Conservation (phyloP, 1,140 invertebrate species). For the Bradysia coprophila region DNA sequence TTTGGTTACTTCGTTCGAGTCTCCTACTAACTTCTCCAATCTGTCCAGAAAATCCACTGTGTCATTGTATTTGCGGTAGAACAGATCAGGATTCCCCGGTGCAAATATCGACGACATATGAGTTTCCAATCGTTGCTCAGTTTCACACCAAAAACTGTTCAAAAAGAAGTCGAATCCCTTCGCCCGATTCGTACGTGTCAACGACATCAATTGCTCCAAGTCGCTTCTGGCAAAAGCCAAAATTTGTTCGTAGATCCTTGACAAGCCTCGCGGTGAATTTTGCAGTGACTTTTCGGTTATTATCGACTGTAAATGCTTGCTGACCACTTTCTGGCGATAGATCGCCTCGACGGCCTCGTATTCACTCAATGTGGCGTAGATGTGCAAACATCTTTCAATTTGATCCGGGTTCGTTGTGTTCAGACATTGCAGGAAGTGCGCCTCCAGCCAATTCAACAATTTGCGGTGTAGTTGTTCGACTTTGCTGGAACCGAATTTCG, state of each 20-base stretch:
- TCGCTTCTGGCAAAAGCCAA: slow-evolving; percentile 48
- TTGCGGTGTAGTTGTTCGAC: slow-evolving; percentile 31
- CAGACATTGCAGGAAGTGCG: slow-evolving; percentile 38
- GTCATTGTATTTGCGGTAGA: slow-evolving; percentile 64
- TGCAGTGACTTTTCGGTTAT: slow-evolving; percentile 57
- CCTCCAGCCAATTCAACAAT: slow-evolving; percentile 34
- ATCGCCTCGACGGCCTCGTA: slow-evolving; percentile 49
- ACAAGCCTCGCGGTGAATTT: slow-evolving; percentile 46
- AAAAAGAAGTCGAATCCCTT: slow-evolving; percentile 72
- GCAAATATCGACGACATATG: slow-evolving; percentile 70
- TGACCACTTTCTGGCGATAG: slow-evolving; percentile 49
- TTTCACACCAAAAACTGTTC: slow-evolving; percentile 77
- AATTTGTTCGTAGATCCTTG: slow-evolving; percentile 54
- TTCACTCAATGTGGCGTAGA: slow-evolving; percentile 45
- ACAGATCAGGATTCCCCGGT: slow-evolving; percentile 75
- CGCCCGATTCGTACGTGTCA: slow-evolving; percentile 41
- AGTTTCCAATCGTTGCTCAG: slow-evolving; percentile 55
- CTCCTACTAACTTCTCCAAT: slow-evolving; percentile 48
- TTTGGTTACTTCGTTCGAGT: slow-evolving; percentile 27
- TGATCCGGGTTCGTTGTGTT: slow-evolving; percentile 30
- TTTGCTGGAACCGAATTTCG: slow-evolving; percentile 23
- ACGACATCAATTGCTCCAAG: slow-evolving; percentile 35
- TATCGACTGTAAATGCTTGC: slow-evolving; percentile 47
- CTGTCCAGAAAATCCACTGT: slow-evolving; percentile 61
- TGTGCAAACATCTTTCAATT: slow-evolving; percentile 39